These are phyloP conservation scores for Mesocentrotus franciscanus DNA, from an alignment of 53 echinoderm and acorn worm genomes.

Conservation along the genomic window DNA sequence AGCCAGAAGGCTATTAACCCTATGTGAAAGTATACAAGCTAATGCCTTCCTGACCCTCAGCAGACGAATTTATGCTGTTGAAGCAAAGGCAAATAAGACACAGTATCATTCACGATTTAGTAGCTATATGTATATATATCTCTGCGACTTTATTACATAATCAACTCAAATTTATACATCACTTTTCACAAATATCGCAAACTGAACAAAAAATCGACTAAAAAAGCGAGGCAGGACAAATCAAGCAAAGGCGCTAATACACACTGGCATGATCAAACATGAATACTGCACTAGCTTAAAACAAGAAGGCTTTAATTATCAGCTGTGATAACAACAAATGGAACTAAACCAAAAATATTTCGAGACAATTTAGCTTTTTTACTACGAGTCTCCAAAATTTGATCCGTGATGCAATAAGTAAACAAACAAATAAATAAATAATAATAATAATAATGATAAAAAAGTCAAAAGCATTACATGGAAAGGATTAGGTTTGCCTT, in stretches of 20 bases:
- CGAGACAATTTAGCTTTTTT: neutral
- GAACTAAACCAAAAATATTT: neutral
- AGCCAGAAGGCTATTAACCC: no score
- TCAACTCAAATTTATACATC: conserved; percentile 67
- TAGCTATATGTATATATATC: conserved; percentile 41
- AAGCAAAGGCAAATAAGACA: neutral
- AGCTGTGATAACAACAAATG: neutral
- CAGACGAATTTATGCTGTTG: no score
- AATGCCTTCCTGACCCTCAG: no score
- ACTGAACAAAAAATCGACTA: conserved; percentile 23
- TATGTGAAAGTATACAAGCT: no score
- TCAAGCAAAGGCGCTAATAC: conserved; percentile 28
- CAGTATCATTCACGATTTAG: neutral
- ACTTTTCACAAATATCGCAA: conserved; percentile 62
- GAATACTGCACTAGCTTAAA: neutral
- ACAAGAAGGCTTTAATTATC: neutral
- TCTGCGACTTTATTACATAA: conserved; percentile 69
- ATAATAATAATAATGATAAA: neutral
- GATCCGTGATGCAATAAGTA: neutral
- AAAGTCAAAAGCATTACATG: neutral
- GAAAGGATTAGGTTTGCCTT: neutral
- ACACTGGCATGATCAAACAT: neutral
- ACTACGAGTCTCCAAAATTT: neutral
- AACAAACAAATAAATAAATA: no score
- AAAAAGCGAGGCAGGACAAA: neutral